Evolutionary conservation across 2,888 invertebrate species (phyloP), one percentile per base, ranked within the genome.

Genomic region (Ichneumoninae sp.): DNA sequence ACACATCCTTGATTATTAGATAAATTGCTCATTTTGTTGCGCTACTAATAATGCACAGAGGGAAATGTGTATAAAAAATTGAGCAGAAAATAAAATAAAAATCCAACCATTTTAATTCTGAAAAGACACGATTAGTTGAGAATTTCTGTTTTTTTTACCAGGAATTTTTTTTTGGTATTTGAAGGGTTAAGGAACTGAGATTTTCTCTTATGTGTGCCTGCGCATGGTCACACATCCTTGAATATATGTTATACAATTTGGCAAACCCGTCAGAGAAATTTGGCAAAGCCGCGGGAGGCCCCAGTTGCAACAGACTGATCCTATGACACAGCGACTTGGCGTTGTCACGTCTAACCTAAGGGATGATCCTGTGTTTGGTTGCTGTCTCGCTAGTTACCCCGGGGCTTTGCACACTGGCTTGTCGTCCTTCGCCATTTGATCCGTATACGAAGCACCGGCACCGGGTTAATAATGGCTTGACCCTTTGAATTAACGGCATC

Each of bases 401-500:
- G 22, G 40, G 69, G 78, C 74, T 74, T 75, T 63, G 68, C 47
- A 63, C 69, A 66, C 66, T 47, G 68, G 52, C 54, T 76, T 54
- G 66, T 65, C 68, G 68, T 40, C 66, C 50, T 74, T 80, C 82
- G 85, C 86, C 86, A 87, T 89, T 89, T 86, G 90, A 88, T 89
- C 87, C 87, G 87, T 89, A 87, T 73, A 79, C 88, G 60, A 73
- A 68, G 50, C 71, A 81, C 81, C 68, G 44, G 68, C 81, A 33
- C 60, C 65, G 16, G 84, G 89, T 89, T 88, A 87, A 89, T 90
- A 91, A 90, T 88, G 88, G 87, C 86, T 85, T 78, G 90, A 86
- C 88, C 87, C 86, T 88, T 88, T 90, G 90, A 91, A 91, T 89
- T 91, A 90, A 89, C 88, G 87, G 86, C 87, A 82, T 90, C 91